Evolutionary conservation across 2,113 vertebrate species (phyloP), one percentile per base, ranked within the genome.

Genomic region (Eulemur macaco): DNA sequence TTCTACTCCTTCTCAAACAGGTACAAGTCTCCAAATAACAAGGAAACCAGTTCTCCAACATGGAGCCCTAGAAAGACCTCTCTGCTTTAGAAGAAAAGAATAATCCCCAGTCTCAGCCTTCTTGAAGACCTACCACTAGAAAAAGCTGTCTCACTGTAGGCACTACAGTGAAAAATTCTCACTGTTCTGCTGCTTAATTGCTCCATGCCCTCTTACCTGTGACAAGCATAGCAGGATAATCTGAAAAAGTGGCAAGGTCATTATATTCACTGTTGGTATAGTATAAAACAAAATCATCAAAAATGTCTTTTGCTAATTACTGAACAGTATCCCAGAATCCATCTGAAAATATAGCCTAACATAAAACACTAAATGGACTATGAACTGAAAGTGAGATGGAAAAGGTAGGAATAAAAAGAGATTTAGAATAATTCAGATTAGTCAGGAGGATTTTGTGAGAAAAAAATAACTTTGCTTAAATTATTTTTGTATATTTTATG

Each of bases 281-380:
- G 47, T 94, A 31, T 87, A 76, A 92, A 86, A 68, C 29, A 84
- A 96, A 88, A 80, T 45, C 37, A 81, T 42, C 20, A 52, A 87
- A 54, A 52, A 86, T 52, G 10, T 60, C 29, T 64, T 76, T 87
- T 90, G 50, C 47, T 81, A 90, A 81, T 42, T 78, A 71, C 15
- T 84, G 42, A 88, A 84, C n/a, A 81, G 17, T 56, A 83, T 50
- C 68, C 58, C 73, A 47, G 21, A 96, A 81, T 80, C 31, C 13
- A 11, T 74, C 83, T 93, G 45, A 87, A 95, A 92, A 95, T 5
- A 52, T 3, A 84, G 34, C 45, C 3, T 60, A 69, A 95, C 37
- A 34, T 52, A 81, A 86, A 96, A 76, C 27, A 87, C 17, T 69
- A 74, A 95, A 69, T 71, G 27, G 8, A 56, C n/a, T 31, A 37